Evolutionary conservation across 2,113 vertebrate species (phyloP).

Genomic region (Prietella phreatophila): DNA sequence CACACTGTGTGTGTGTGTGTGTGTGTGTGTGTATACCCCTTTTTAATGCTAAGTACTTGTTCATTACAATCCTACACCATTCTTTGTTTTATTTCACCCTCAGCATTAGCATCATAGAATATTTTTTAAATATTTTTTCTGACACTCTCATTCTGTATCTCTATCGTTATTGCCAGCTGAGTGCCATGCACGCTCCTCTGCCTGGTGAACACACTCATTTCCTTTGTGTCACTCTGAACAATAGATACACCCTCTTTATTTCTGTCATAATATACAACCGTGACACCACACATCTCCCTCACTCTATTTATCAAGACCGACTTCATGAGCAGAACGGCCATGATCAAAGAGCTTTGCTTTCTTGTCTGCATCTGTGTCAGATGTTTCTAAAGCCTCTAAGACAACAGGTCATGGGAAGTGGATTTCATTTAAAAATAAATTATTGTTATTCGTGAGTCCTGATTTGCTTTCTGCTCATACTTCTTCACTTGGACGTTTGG

Average conservation of each 20-base stretch:
- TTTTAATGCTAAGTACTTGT: background rate
- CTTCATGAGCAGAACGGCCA: slow-evolving; percentile 27
- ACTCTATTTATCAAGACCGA: slow-evolving; percentile 42
- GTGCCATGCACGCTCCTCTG: slow-evolving; percentile 12
- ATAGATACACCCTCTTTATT: slow-evolving; percentile 54
- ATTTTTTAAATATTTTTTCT: slow-evolving; percentile 38
- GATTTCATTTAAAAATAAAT: background rate
- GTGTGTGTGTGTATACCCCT: background rate
- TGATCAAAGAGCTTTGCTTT: slow-evolving; percentile 19
- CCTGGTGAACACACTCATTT: slow-evolving; percentile 47
- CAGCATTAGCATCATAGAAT: background rate
- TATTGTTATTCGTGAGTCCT: background rate
- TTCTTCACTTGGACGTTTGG: background rate
- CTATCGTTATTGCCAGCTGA: slow-evolving; percentile 44
- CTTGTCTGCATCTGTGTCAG: slow-evolving; percentile 44
- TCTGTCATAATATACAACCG: slow-evolving; percentile 43
- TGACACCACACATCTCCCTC: slow-evolving; percentile 34
- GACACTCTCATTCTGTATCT: slow-evolving; percentile 34
- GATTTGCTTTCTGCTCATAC: background rate
- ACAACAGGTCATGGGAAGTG: slow-evolving; percentile 49
- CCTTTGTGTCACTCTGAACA: slow-evolving; percentile 56
- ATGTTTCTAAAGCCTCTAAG: slow-evolving; percentile 57
- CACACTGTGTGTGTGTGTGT: background rate
- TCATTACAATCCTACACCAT: background rate
- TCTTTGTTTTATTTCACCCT: slow-evolving; percentile 1